Evolutionary conservation across 2,888 invertebrate species (phyloP).

Genomic region (Rotaria socialis): DNA sequence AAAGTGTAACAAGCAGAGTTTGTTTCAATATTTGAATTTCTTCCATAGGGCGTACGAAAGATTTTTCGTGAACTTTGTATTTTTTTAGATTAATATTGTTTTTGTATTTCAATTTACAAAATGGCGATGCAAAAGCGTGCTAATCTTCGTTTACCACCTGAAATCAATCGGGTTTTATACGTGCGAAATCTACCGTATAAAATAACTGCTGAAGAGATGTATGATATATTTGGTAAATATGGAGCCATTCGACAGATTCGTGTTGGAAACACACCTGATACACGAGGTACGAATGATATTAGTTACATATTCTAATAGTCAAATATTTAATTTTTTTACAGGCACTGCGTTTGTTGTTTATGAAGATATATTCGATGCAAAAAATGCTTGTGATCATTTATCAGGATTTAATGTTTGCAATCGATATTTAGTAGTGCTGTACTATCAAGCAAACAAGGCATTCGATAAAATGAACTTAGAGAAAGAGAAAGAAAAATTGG

Average conservation of each 20-base stretch:
- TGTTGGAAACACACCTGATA: conserved; percentile 62
- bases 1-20: too few relatives aligned
- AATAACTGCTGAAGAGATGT: conserved; percentile 99
- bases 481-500: conserved; percentile 45
- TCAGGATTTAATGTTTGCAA: conserved; percentile 99
- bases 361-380: conserved; percentile 99
- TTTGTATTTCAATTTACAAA: not conserved
- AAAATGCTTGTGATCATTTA: conserved; percentile 97
- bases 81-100: too few relatives aligned
- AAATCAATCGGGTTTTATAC: conserved; percentile 92
- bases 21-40: too few relatives aligned
- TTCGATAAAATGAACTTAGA: conserved; percentile 42
- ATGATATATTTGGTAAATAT: conserved; percentile 99
- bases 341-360: conserved; percentile 99
- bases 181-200: conserved; percentile 96
- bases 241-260: conserved; percentile 96
- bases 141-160: conserved; percentile 77
- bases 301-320: not conserved
- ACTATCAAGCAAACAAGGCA: conserved; percentile 71
- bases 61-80: too few relatives aligned
- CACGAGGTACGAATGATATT: not conserved
- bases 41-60: too few relatives aligned
- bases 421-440: conserved; percentile 93
- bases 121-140: conserved; percentile 47
- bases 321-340: conserved; percentile 63